Evolutionary conservation across 2,113 vertebrate genomes (phyloP), one percentile per base, ranked within the genome.

Genomic region (Leptodactylus fuscus): DNA sequence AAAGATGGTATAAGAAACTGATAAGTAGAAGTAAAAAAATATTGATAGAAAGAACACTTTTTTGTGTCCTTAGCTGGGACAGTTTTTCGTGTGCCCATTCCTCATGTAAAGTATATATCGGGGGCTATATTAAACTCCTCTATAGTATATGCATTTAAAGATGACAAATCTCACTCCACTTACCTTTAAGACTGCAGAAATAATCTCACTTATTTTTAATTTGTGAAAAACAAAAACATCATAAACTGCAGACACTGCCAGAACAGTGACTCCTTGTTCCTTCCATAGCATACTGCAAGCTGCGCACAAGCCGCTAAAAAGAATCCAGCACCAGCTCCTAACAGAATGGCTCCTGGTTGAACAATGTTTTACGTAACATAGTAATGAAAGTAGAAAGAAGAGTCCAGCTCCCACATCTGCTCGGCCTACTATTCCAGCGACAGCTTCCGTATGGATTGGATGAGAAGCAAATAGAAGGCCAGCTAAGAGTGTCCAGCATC

Each of bases 231-330:
- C 94, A 88, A 97, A 98, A 89, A 98, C 76, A 13, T 99, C 98
- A 0, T 99, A 99, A 53, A 97, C 91, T 0, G 96, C 98, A 0
- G 96, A 96, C n/a, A 98, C 89, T 0, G 97, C 97, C 55, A 99
- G 93, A 65, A 98, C 98, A 1, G 98, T 99, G 87, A 99, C 96
- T 60, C 98, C 98, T 86, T 99, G 98, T 88, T 99, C 98, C 90
- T 99, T 99, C 97, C 98, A 99, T 60, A 99, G 90, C 97, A 99
- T 98, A 92, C 98, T 99, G 94, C 96, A 97, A 0, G 94, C 95
- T 0, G 98, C 97, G 1, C 96, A 97, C 22, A 92, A 91, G 78
- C 98, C 94, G 0, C 97, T 93, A 82, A 93, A 94, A 73, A 95
- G 88, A 85, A 99, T 93, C 93, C 98, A 99, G 87, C 94, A 93